Percentiles rank a stretch among this genome's conserved stretches.
phyloP scores from a whole-genome alignment of 92 coral and sea anemone genomes.

The Epizoanthus ramosus region DNA sequence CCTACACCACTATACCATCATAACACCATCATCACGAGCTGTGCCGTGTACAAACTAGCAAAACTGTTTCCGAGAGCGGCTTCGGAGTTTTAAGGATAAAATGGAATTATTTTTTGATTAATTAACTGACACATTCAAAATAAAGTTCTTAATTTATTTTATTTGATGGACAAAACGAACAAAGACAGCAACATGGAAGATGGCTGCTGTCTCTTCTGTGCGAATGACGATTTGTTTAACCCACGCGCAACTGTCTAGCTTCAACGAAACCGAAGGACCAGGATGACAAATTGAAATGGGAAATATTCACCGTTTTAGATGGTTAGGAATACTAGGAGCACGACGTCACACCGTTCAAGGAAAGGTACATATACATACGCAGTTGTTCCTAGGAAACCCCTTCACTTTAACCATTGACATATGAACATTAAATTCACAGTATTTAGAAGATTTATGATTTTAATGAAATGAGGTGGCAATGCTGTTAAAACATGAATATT shows the following conservation, averaged over 20 bases:
- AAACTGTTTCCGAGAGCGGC: too few relatives aligned
- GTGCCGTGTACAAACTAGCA: not conserved
- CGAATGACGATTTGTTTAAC: constrained; percentile 12
- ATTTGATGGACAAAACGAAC: not conserved
- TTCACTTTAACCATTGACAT: constrained; percentile 26
- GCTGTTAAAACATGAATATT: constrained; percentile 9
- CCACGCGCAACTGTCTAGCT: too few relatives aligned
- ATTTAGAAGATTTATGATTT: constrained; percentile 32
- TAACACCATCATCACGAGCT: not conserved
- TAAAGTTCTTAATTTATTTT: not conserved
- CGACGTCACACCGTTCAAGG: not conserved
- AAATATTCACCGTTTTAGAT: constrained; percentile 6
- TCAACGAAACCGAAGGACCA: too few relatives aligned
- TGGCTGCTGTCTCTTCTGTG: not conserved
- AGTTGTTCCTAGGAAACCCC: constrained; percentile 41
- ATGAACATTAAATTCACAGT: constrained; percentile 26
- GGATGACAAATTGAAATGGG: not conserved
- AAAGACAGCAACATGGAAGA: not conserved
- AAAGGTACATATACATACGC: constrained; percentile 1
- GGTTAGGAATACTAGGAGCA: not conserved
- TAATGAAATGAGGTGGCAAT: constrained; percentile 20
- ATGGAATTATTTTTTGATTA: not conserved
- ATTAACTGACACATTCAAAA: constrained; percentile 1
- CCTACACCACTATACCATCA: constrained; percentile 12
- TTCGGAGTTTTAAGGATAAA: not conserved